phyloP scores from a whole-genome alignment of 2,113 vertebrate genomes.

The Amblyornis subalaris region DNA sequence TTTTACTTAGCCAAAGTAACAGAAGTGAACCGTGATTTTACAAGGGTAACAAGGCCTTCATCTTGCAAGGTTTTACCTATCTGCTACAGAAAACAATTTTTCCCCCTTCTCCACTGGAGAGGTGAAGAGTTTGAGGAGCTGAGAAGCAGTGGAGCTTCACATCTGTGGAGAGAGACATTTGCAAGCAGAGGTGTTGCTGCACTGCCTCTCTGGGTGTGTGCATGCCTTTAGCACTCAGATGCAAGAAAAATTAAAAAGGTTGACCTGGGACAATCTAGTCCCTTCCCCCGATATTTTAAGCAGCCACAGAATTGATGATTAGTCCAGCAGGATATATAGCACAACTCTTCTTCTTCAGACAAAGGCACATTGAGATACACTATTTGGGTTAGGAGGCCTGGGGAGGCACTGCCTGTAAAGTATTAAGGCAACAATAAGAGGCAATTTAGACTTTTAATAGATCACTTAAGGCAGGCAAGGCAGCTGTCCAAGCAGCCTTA shows the following conservation, averaged over 20 bases:
- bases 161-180: not conserved
- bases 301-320: not conserved
- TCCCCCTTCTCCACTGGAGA: not conserved
- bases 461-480: not conserved
- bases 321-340: not conserved
- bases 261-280: not conserved
- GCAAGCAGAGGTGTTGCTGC: not conserved
- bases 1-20: no score
- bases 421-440: not conserved
- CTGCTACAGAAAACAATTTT: no score
- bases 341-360: not conserved
- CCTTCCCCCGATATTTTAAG: not conserved
- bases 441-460: slow-evolving; percentile 2
- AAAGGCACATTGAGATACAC: not conserved
- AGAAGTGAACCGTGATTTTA: no score
- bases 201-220: not conserved
- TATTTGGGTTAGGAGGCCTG: not conserved
- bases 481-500: slow-evolving; percentile 16
- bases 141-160: not conserved
- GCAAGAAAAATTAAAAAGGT: not conserved
- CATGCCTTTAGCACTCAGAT: not conserved
- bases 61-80: no score
- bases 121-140: not conserved
- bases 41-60: no score
- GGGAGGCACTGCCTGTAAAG: not conserved